phyloP scores from a whole-genome alignment of 2,113 vertebrate species.

The Gasterosteus nipponicus region DNA sequence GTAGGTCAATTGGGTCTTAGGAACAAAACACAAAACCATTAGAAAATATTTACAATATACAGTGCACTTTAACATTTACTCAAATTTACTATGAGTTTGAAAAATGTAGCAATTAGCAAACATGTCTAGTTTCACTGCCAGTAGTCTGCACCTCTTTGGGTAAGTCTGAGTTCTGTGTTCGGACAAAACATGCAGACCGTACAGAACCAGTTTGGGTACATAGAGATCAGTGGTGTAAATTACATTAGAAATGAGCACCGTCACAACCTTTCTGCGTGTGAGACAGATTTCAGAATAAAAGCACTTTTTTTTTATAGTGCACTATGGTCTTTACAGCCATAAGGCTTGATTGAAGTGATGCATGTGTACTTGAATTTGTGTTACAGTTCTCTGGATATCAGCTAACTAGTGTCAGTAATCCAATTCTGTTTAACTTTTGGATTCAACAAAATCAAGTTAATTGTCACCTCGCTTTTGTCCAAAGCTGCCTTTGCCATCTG shows the following conservation, averaged over 20 bases:
- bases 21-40: slow-evolving; percentile 16
- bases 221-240: slow-evolving; percentile 27
- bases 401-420: not conserved
- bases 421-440: not conserved
- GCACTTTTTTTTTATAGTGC: slow-evolving; percentile 13
- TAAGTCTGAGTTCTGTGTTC: slow-evolving; percentile 7
- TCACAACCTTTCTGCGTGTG: not conserved
- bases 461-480: not conserved
- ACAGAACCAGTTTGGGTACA: slow-evolving; percentile 33
- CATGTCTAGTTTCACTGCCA: slow-evolving; percentile 10
- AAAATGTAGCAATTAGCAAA: slow-evolving; percentile 2
- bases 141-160: slow-evolving; percentile 36
- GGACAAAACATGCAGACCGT: slow-evolving; percentile 6
- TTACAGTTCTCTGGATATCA: slow-evolving; percentile 6
- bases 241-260: slow-evolving; percentile 13
- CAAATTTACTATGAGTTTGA: slow-evolving; percentile 14
- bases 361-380: not conserved
- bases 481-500: slow-evolving; percentile 29
- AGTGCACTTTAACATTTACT: slow-evolving; percentile 30
- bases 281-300: slow-evolving; percentile 6
- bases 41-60: slow-evolving; percentile 25
- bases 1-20: slow-evolving; percentile 60
- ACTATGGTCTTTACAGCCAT: not conserved
- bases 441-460: not conserved
- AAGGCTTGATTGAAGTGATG: not conserved